Conservation (phyloP, 2,888 invertebrate species). For the Chrysotoxum bicinctum region DNA sequence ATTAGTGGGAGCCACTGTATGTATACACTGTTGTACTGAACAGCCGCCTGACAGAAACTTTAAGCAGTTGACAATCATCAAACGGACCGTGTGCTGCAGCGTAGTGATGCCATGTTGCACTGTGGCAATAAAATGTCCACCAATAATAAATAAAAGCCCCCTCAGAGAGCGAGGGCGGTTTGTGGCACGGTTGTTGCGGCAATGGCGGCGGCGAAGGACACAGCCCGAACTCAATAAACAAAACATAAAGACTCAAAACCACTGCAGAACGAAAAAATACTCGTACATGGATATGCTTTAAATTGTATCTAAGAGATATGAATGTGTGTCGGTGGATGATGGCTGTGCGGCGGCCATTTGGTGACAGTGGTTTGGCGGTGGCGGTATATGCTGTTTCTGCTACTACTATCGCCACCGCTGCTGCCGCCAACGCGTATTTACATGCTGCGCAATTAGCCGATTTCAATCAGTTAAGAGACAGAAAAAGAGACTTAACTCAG, state of each 20-base stretch:
- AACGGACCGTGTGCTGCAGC: slow-evolving; percentile 60
- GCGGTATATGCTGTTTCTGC: slow-evolving; percentile 2
- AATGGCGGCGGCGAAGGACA: slow-evolving; percentile 17
- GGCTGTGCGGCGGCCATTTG: background rate
- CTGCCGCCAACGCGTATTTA: slow-evolving; percentile 68
- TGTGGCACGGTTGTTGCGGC: background rate
- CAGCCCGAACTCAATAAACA: slow-evolving; percentile 56
- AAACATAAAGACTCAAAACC: slow-evolving; percentile 60
- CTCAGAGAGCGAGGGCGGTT: slow-evolving; percentile 42
- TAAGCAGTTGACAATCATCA: slow-evolving; percentile 65
- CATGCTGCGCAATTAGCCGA: slow-evolving; percentile 60
- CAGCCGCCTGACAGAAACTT: slow-evolving; percentile 27
- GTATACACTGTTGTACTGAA: slow-evolving; percentile 9
- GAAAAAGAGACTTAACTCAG: slow-evolving; percentile 3
- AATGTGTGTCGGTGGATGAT: slow-evolving; percentile 27
- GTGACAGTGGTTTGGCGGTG: slow-evolving; percentile 22
- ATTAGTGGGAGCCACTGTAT: slow-evolving; percentile 65
- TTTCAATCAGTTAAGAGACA: slow-evolving; percentile 58
- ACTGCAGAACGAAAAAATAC: slow-evolving; percentile 14
- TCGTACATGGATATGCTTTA: slow-evolving; percentile 62
- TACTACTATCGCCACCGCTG: slow-evolving; percentile 4
- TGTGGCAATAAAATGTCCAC: slow-evolving; percentile 67
- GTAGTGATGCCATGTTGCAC: slow-evolving; percentile 47
- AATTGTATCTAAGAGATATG: slow-evolving; percentile 67
- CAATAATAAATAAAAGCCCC: slow-evolving; percentile 68